Conservation (phyloP, 2,113 vertebrate species). For the Rana temporaria region DNA sequence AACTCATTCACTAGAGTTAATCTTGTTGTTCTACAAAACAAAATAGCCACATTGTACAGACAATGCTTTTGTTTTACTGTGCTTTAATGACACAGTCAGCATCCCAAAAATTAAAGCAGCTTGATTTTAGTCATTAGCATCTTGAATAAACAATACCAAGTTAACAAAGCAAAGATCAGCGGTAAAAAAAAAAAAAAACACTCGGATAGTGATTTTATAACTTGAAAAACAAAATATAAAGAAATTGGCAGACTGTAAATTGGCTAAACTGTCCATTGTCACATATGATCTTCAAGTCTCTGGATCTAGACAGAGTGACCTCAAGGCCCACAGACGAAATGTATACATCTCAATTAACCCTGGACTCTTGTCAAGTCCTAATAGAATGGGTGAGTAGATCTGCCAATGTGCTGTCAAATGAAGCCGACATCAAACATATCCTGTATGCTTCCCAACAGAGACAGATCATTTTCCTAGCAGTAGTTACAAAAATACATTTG, state of each 20-base stretch:
- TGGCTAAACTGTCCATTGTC: constrained; percentile 18
- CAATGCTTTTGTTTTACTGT: not conserved
- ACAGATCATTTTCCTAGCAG: not conserved
- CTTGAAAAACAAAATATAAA: not conserved
- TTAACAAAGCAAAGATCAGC: not conserved
- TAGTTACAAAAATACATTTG: not conserved
- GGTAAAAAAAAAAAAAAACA: not conserved
- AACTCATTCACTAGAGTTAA: too few species aligned
- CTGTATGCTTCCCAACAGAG: not conserved
- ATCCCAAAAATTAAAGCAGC: not conserved
- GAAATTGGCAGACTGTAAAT: constrained; percentile 1
- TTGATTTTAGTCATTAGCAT: not conserved
- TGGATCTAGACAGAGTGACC: constrained; percentile 26
- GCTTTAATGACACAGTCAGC: not conserved
- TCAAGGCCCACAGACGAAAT: not conserved
- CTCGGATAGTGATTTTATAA: not conserved
- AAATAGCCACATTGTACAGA: not conserved
- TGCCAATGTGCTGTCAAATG: constrained; percentile 17
- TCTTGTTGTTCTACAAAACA: not conserved
- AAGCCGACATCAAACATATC: not conserved
- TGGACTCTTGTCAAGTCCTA: constrained; percentile 17
- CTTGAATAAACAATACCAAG: constrained; percentile 1
- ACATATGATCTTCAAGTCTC: constrained; percentile 10
- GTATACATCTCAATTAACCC: constrained; percentile 25
- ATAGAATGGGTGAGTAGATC: not conserved